Evolutionary conservation across 1,140 invertebrate species (phyloP), one percentile per base, ranked within the genome.

Genomic region (Adelges cooleyi): DNA sequence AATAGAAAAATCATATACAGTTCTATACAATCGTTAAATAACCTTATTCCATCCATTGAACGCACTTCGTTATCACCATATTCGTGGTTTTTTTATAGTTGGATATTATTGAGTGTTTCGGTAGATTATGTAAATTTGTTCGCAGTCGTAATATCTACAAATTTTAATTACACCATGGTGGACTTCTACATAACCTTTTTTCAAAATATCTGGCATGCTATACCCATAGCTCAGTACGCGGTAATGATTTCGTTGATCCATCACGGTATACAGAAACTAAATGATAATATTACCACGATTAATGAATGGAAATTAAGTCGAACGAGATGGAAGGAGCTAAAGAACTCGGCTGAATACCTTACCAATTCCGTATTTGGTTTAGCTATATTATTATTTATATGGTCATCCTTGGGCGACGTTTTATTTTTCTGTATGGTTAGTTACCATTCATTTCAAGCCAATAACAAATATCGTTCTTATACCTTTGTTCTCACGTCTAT

Each of bases 401-500:
- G 20, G 18, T 54, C 10, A 13, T 22, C 52, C 13, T 38, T 54
- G 2, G 27, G 22, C 8, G 18, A 54, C 0, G 4, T 54, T 8
- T n/a, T 23, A 1, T 54, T 54, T 40, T 40, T 54, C 18, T 23
- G 20, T 38, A 38, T 15, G 5, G 0, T 15, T 1, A 3, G 3
- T 1, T 23, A 40, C n/a, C 5, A 22, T 9, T n/a, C 33, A n/a
- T 54, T 29, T 29, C 29, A 6, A 36, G 0, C 2, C 1, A 20
- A 6, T 6, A 1, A 0, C 9, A 0, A 1, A 10, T 1, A 0
- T 1, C 27, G 36, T 29, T 2, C 33, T 0, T 1, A 20, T 6
- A 5, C 0, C 5, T 53, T 33, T 4, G 2, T 36, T 2, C 13
- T 13, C 3, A 33, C 22, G 1, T 2, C 22, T 3, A 33, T 20